Base-by-base conservation (phyloP, 2,113 vertebrate species). In the Oreochromis niloticus region DNA sequence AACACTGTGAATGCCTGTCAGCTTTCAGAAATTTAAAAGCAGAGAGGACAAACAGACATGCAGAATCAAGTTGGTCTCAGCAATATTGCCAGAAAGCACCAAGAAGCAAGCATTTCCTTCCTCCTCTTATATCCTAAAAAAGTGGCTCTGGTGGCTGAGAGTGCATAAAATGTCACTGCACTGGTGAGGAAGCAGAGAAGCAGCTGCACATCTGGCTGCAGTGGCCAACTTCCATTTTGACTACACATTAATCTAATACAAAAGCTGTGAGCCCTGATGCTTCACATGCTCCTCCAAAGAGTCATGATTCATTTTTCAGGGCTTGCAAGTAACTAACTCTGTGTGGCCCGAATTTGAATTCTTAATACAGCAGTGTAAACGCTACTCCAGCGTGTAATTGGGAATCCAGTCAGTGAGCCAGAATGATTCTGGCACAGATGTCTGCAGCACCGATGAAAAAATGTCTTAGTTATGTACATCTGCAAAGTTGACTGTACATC, bases 311-410 rank as follows among this genome's bases (percentile, higher is more conserved):
- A 93, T 95, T 93, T 95, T 94, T 95, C 82, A 95, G 81, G 2
- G 48, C 75, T 84, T 16, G 10, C 6, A 84, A 90, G 90, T 71
- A 90, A 91, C 84, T 93, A 78, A 39, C 89, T 91, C 83, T 13
- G 66, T 87, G 90, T 88, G 89, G 88, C 91, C 85, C 22, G 10
- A 79, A 91, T 92, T 71, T 93, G 85, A 94, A 93, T 93, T 93
- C 88, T 91, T 93, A 93, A 95, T 90, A 86, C 78, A 50, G 83
- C 91, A 82, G 85, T 55, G 89, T 88, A 85, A 68, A 93, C 54
- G 78, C 93, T 96, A 96, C 95, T 96, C 94, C 93, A 95, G 95
- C 93, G 86, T 96, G 94, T 96, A 95, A 96, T 94, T 94, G 92
- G 41, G 91, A 89, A 94, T 91, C 80, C 90, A 89, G 87, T 87